A percentile compares a stretch with the other conserved stretches of the same genome.
These are phyloP conservation scores for Lemur catta DNA, from an alignment of 2,797 vertebrate genomes.

Conservation along the genomic window DNA sequence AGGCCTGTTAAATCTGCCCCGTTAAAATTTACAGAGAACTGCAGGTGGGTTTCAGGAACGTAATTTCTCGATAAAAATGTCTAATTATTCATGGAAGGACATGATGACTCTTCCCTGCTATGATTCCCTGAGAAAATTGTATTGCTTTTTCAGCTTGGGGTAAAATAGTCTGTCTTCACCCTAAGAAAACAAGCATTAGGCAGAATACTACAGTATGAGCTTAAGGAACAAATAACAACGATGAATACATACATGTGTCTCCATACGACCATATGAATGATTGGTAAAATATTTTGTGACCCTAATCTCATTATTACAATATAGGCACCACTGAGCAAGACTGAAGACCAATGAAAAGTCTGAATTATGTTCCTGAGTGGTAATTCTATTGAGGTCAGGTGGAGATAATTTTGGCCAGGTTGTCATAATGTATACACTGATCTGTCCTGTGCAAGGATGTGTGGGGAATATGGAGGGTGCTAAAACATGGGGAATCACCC, in stretches of 20 bases:
- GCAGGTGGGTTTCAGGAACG: background rate
- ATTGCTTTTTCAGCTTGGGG: background rate
- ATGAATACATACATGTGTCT: background rate
- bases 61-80: background rate
- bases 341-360: background rate
- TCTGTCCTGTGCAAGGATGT: background rate
- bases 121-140: background rate
- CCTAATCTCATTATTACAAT: background rate
- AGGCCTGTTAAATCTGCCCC: background rate
- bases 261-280: background rate
- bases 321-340: background rate
- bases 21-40: background rate
- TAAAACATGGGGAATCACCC: background rate
- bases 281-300: background rate
- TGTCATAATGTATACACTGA: background rate
- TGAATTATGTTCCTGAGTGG: background rate
- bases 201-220: background rate
- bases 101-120: background rate
- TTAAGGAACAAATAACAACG: background rate
- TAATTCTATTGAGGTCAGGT: background rate
- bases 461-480: background rate
- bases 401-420: background rate
- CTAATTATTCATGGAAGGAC: background rate
- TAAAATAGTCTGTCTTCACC: background rate
- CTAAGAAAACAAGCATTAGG: background rate